phyloP scores from a whole-genome alignment of 2,797 vertebrate species.

The Phalloptychus januarius region DNA sequence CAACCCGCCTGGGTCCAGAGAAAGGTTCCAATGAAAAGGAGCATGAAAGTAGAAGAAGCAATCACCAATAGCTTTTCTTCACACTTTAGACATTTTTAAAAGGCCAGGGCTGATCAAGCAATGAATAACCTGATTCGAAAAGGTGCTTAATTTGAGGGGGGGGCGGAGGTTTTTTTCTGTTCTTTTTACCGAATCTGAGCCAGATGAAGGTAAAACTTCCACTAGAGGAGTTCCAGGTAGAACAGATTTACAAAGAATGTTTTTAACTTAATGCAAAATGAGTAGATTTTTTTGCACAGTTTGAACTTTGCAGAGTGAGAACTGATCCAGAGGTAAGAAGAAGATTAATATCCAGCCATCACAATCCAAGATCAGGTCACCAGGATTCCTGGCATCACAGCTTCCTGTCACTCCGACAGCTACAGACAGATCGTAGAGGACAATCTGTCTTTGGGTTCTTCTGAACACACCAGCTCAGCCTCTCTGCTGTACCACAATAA shows the following conservation, averaged over 20 bases:
- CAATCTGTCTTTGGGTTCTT: not conserved
- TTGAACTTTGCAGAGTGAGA: not conserved
- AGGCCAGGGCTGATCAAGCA: not conserved
- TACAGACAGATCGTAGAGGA: not conserved
- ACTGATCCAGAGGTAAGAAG: not conserved
- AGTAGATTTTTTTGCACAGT: too few relatives aligned
- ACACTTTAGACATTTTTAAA: not conserved
- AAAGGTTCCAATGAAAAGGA: not conserved
- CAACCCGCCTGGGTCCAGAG: not conserved
- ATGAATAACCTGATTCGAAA: too few relatives aligned
- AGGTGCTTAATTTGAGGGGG: too few relatives aligned
- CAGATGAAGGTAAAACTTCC: too few relatives aligned
- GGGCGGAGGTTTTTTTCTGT: too few relatives aligned
- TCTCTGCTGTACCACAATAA: not conserved
- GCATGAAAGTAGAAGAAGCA: not conserved
- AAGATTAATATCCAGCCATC: not conserved
- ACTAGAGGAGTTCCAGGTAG: too few relatives aligned
- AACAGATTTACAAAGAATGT: too few relatives aligned
- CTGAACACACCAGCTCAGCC: not conserved
- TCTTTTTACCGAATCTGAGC: too few relatives aligned
- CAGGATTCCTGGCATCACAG: not conserved
- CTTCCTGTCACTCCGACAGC: not conserved
- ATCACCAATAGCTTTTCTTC: not conserved
- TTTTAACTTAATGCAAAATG: too few relatives aligned
- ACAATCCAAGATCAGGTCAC: too few relatives aligned